Evolutionary conservation across 2,797 vertebrate genomes (phyloP), one percentile per base, ranked within the genome.

Genomic region (Dipus sagitta): DNA sequence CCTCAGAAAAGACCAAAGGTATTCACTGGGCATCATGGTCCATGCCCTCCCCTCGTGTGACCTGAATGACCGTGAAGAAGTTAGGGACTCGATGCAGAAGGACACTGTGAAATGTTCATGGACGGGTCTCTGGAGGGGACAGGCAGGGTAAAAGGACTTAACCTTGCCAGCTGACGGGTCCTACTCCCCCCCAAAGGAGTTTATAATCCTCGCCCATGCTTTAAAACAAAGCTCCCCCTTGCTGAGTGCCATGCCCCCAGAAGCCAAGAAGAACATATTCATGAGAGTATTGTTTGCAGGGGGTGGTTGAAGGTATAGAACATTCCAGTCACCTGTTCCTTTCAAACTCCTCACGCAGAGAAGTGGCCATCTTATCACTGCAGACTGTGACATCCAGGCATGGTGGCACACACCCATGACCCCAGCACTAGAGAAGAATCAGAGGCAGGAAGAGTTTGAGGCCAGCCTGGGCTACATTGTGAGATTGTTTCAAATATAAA

Each of bases 201-300:
- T 78, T 20, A 3, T 42, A 72, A 71, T 67, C 80, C 60, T 64
- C 62, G 68, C 32, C 7, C 0, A 8, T 26, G 68, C 71, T 92
- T 86, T 70, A 26, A 92, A 89, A 72, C 81, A 72, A 26, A 86
- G 77, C 62, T 75, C 28, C 65, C 26, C 58, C 62, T n/a, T 54
- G 64, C 42, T 26, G 34, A 67, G 60, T 26, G 62, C 79, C 28
- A 14, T 6, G 72, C 21, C 38, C 58, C 71, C 12, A 14, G 54
- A 68, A 88, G 76, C 71, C 62, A 83, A 94, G 83, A 65, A 24
- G 9, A 88, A 68, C 54, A 8, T n/a, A 1, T 18, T 67, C 54
- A 10, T 30, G 24, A 7, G 74, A 88, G 30, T 24, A 21, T 78
- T 23, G 21, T 6, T 52, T 60, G 42, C 65, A 30, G 4, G 32